These are phyloP conservation scores for Phaetusa simplex DNA, from an alignment of 2,113 vertebrate genomes.

Conservation along the genomic window DNA sequence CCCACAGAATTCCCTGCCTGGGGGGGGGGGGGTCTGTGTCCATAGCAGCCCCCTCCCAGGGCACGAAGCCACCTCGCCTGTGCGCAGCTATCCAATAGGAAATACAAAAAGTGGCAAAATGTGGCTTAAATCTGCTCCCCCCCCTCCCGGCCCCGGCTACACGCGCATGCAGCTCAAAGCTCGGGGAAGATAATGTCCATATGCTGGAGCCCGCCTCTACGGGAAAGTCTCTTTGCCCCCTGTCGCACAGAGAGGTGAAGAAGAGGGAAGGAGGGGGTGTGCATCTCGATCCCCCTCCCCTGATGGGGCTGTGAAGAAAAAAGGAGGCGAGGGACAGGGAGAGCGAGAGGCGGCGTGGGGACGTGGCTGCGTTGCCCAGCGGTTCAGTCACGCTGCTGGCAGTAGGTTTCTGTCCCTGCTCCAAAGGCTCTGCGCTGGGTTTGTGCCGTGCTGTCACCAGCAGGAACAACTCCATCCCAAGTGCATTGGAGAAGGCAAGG, in stretches of 20 bases:
- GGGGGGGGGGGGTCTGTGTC: rapidly evolving
- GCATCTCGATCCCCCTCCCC: rapidly evolving
- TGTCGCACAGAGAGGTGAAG: background rate
- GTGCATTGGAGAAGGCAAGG: background rate
- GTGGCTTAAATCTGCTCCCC: slow-evolving; percentile 2
- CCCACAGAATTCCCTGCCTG: background rate
- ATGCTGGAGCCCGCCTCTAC: background rate
- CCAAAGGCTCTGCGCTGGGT: background rate
- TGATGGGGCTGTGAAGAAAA: background rate
- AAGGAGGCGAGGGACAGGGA: background rate
- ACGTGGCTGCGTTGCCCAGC: rapidly evolving
- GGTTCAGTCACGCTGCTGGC: background rate
- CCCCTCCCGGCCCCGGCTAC: background rate
- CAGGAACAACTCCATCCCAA: background rate
- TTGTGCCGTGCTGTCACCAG: background rate
- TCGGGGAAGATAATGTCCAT: background rate
- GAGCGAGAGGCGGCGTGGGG: rapidly evolving
- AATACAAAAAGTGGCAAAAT: background rate
- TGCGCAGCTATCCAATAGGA: background rate
- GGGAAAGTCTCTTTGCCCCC: background rate
- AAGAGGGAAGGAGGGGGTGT: background rate
- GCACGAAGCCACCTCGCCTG: background rate
- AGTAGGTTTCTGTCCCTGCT: background rate
- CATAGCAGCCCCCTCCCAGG: background rate
- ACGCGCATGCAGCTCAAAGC: background rate